phyloP scores from a whole-genome alignment of 2,113 vertebrate species.

The Rousettus leschenaultii region DNA sequence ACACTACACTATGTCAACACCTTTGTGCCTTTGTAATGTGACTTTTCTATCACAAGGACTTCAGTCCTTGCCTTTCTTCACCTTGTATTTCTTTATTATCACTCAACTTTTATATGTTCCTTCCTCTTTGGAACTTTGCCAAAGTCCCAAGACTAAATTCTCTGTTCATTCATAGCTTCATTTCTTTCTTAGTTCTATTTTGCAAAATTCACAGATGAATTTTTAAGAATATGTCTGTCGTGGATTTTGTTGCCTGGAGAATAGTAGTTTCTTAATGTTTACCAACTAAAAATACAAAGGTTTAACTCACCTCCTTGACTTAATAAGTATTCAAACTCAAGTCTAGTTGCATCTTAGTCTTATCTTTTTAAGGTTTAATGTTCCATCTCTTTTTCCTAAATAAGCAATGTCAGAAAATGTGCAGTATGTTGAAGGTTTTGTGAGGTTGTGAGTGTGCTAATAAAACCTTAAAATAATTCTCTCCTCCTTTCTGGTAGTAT shows the following conservation, averaged over 20 bases:
- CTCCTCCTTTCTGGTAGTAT: neutral
- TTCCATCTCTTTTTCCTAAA: neutral
- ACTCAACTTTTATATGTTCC: accelerated
- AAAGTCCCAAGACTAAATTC: neutral
- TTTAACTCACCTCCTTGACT: neutral
- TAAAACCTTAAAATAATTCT: neutral
- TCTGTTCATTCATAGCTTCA: neutral
- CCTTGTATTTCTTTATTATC: neutral
- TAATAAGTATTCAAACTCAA: neutral
- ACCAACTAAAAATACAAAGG: neutral
- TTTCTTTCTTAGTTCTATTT: neutral
- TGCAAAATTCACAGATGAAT: neutral
- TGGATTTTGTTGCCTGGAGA: neutral
- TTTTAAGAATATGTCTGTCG: neutral
- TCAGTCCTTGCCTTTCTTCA: neutral
- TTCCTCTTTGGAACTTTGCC: neutral
- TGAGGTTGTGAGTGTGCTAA: neutral
- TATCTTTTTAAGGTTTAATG: neutral
- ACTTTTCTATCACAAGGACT: neutral
- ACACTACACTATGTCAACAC: neutral
- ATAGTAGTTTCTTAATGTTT: neutral
- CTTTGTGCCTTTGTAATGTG: neutral
- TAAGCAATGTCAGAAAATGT: neutral
- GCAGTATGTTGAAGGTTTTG: neutral
- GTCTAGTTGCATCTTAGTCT: neutral